Evolutionary conservation across 2,113 vertebrate genomes (phyloP).

Genomic region (Isurus oxyrinchus): DNA sequence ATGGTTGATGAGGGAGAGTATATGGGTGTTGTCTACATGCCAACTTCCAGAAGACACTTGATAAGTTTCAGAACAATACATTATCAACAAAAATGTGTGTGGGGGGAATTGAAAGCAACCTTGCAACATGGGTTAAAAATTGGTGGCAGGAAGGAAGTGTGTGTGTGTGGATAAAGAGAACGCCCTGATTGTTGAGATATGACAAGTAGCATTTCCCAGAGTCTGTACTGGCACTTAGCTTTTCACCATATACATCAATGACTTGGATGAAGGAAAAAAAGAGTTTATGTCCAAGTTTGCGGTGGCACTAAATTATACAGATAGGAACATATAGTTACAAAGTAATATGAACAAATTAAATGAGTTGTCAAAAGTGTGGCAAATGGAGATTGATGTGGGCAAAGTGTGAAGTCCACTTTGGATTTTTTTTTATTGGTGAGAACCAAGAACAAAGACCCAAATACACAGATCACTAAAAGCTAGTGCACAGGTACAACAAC

Average conservation of each 20-base stretch:
- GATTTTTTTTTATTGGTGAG: background rate
- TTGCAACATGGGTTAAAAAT: no score
- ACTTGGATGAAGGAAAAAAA: background rate
- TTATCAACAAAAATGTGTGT: no score
- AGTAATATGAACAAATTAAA: background rate
- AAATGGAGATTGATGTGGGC: background rate
- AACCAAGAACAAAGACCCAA: no score
- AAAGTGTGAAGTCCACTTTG: background rate
- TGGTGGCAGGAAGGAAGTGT: no score
- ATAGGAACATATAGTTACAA: background rate
- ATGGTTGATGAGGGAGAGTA: no score
- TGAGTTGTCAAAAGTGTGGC: background rate
- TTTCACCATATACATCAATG: background rate
- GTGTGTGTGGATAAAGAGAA: background rate
- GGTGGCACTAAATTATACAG: background rate
- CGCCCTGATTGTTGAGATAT: background rate
- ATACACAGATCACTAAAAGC: no score
- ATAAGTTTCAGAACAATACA: no score
- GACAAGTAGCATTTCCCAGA: background rate
- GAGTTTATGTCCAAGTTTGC: background rate
- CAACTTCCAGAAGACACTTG: no score
- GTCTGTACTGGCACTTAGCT: background rate
- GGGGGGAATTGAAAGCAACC: no score
- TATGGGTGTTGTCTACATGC: no score
- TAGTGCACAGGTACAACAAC: background rate